Base-by-base conservation (phyloP, 2,888 invertebrate genomes). In the Chloroclysta siterata region DNA sequence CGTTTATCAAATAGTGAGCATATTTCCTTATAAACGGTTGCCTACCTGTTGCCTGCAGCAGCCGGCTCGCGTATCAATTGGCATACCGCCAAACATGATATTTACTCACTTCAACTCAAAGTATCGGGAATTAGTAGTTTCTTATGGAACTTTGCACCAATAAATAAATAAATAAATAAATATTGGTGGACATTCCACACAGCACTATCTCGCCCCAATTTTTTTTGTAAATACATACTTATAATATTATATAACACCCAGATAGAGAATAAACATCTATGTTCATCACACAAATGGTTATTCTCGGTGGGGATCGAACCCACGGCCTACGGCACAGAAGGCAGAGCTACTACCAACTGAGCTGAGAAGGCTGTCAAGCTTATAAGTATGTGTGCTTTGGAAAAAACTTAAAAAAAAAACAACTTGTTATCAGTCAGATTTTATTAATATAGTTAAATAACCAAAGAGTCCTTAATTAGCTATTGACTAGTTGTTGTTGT, bases 21-120 rank as follows among this genome's bases (percentile, higher is more conserved):
- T 69, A 66, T 69, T 68, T 68, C 67, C 72, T 70, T 68, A 73
- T 68, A 57, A 65, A 63, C 64, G 58, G 61, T 71, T 66, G 3
- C 4, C 17, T 46, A 82, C 81, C 81, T 82, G 81, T 82, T 82
- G 81, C 79, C 75, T 53, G 47, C 29, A 48, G 67, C 60, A 39
- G 60, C 48, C n/a, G 65, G 68, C 28, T 63, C 13, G 51, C 36
- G 63, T 53, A 51, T 39, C 36, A 11, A 39, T 68, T 78, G 78
- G 79, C 75, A 59, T 33, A 29, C 17, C 15, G 75, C 78, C 81
- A 80, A 76, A 71, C 69, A 47, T 42, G 28, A 28, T 66, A 56
- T 70, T 67, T 72, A 63, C 63, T 68, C 41, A 56, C 46, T 29
- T 61, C 44, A 48, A 60, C 66, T 60, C 54, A 53, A 53, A 59